Evolutionary conservation across 2,113 vertebrate genomes (phyloP).

Genomic region (Vanacampus margaritifer): DNA sequence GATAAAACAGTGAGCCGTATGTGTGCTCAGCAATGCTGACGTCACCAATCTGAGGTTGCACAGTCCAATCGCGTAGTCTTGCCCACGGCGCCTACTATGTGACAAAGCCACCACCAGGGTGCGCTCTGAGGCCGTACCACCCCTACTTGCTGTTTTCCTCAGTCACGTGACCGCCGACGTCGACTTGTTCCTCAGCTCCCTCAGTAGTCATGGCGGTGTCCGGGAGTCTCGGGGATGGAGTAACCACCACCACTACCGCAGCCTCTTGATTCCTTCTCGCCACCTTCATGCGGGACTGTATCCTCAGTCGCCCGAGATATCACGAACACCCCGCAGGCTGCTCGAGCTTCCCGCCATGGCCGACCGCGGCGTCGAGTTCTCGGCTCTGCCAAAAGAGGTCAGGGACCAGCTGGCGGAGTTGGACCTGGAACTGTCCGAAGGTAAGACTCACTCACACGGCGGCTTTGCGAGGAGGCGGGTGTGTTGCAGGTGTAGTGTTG

Average conservation of each 20-base stretch:
- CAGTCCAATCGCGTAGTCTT: slow-evolving; percentile 9
- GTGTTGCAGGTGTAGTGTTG: slow-evolving; percentile 2
- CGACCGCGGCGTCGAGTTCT: slow-evolving; percentile 79
- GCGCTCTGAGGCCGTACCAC: slow-evolving; percentile 34
- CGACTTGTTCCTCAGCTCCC: slow-evolving; percentile 56
- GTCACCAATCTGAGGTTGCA: not conserved
- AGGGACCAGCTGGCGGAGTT: slow-evolving; percentile 92
- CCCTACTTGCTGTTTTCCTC: slow-evolving; percentile 12
- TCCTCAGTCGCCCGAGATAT: slow-evolving; percentile 18
- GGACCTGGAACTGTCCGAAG: slow-evolving; percentile 95
- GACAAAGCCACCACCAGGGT: slow-evolving; percentile 52
- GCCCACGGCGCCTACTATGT: not conserved
- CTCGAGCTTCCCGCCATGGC: slow-evolving; percentile 70
- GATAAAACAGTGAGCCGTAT: too few species aligned
- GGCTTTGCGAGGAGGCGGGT: not conserved
- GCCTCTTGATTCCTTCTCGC: slow-evolving; percentile 26
- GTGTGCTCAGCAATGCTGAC: not conserved
- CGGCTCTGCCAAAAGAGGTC: slow-evolving; percentile 84
- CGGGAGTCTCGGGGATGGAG: slow-evolving; percentile 62
- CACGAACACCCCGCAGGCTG: slow-evolving; percentile 34
- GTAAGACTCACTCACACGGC: slow-evolving; percentile 56
- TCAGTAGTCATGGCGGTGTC: slow-evolving; percentile 72
- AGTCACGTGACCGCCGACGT: slow-evolving; percentile 66
- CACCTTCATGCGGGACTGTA: slow-evolving; percentile 39
- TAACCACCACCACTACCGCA: slow-evolving; percentile 25